These are phyloP conservation scores for Hyles euphorbiae DNA, from an alignment of 1,140 invertebrate species.

Conservation along the genomic window DNA sequence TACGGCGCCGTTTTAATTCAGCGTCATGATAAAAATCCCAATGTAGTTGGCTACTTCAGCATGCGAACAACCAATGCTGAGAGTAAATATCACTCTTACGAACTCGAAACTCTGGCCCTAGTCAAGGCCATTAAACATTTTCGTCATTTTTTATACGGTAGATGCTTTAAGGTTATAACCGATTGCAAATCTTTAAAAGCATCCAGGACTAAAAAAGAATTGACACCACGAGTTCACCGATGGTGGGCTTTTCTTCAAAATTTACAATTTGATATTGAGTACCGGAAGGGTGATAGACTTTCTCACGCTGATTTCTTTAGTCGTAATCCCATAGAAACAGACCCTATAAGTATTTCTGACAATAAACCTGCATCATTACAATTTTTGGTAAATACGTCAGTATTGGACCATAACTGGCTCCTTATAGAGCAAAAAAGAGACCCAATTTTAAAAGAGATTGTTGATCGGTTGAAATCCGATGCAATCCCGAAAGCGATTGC, in stretches of 20 bases:
- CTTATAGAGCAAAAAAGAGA: slow-evolving; percentile 27
- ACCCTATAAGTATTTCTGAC: neutral
- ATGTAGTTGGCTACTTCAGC: too few species aligned
- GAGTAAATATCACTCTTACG: too few species aligned
- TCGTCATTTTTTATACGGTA: neutral
- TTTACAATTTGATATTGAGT: too few species aligned
- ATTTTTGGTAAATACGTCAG: slow-evolving; percentile 11
- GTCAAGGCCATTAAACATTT: too few species aligned
- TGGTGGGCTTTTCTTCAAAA: slow-evolving; percentile 9
- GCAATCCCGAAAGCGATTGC: slow-evolving; percentile 11
- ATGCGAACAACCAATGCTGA: too few species aligned
- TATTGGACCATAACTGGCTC: slow-evolving; percentile 24
- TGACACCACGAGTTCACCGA: slow-evolving; percentile 4
- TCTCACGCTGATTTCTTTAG: neutral
- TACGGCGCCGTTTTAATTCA: too few species aligned
- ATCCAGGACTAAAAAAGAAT: slow-evolving; percentile 5
- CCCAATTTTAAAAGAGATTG: slow-evolving; percentile 11
- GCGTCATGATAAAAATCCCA: too few species aligned
- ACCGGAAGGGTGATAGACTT: neutral
- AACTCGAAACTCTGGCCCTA: too few species aligned
- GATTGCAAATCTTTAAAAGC: slow-evolving; percentile 10
- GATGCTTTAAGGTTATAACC: neutral
- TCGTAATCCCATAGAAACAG: neutral
- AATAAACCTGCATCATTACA: slow-evolving; percentile 1
- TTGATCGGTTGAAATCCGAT: slow-evolving; percentile 17